Evolutionary conservation across 2,797 vertebrate genomes (phyloP).

Genomic region (Heteromormyrus szaboi): DNA sequence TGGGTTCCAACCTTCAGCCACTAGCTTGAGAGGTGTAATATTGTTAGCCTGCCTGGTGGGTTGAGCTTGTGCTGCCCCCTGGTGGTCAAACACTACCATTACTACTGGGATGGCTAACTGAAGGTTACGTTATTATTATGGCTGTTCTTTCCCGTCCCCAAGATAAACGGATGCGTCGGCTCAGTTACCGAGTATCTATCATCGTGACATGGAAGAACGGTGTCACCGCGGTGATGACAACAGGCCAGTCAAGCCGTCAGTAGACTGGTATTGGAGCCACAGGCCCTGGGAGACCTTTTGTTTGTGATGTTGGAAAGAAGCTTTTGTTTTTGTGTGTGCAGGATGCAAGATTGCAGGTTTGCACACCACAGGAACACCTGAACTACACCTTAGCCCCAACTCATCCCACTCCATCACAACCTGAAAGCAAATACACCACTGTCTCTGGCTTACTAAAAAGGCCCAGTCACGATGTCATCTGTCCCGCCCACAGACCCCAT

Average conservation of each 20-base stretch:
- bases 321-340: background rate
- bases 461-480: background rate
- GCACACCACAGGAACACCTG: background rate
- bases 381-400: background rate
- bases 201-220: background rate
- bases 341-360: background rate
- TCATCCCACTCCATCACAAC: background rate
- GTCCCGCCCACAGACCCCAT: background rate
- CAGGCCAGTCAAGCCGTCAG: background rate
- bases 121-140: background rate
- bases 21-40: background rate
- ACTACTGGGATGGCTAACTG: slow-evolving; percentile 17
- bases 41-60: slow-evolving; percentile 1
- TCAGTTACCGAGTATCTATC: background rate
- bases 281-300: background rate
- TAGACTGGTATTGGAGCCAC: background rate
- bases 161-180: background rate
- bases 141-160: background rate
- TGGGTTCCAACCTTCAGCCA: background rate
- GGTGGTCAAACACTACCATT: slow-evolving; percentile 37
- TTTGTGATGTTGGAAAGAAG: background rate
- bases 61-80: slow-evolving; percentile 60
- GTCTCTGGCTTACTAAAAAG: background rate
- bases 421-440: background rate
- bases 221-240: background rate